A percentile compares a stretch with the other conserved stretches of the same genome.
Evolutionary conservation across 2,797 vertebrate genomes (phyloP).

Genomic region (Halcyon chelicuti): DNA sequence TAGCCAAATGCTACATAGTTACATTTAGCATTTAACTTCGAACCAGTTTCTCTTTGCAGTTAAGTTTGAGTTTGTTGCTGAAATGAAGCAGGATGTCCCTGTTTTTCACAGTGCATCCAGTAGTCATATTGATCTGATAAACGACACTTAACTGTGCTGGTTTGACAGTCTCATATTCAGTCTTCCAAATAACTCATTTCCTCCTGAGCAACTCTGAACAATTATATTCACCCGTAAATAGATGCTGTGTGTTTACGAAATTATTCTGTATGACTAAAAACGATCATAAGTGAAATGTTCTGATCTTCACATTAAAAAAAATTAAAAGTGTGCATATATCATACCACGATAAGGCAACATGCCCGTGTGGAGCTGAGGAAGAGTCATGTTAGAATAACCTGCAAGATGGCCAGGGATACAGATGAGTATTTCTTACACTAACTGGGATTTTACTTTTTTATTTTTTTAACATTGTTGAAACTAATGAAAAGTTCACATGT

Average conservation of each 20-base stretch:
- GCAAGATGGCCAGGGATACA: neutral
- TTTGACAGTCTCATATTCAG: neutral
- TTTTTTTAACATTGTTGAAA: neutral
- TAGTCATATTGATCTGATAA: neutral
- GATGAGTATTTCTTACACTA: neutral
- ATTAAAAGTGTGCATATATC: neutral
- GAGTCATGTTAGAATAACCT: neutral
- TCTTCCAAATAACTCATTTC: neutral
- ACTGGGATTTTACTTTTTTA: neutral
- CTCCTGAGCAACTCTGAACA: neutral
- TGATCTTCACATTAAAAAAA: neutral
- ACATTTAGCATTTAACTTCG: neutral
- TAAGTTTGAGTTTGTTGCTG: neutral
- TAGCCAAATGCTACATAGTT: neutral
- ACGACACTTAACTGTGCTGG: neutral
- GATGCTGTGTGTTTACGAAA: neutral
- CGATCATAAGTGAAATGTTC: neutral
- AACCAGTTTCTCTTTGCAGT: neutral
- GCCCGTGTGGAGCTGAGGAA: neutral
- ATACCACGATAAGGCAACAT: neutral
- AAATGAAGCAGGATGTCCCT: neutral
- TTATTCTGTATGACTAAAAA: neutral
- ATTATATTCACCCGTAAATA: neutral
- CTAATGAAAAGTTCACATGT: neutral
- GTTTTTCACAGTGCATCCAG: neutral